A percentile compares a stretch with the other conserved stretches of the same genome.
Evolutionary conservation across 2,113 vertebrate species (phyloP).

Genomic region (Turnix velox): DNA sequence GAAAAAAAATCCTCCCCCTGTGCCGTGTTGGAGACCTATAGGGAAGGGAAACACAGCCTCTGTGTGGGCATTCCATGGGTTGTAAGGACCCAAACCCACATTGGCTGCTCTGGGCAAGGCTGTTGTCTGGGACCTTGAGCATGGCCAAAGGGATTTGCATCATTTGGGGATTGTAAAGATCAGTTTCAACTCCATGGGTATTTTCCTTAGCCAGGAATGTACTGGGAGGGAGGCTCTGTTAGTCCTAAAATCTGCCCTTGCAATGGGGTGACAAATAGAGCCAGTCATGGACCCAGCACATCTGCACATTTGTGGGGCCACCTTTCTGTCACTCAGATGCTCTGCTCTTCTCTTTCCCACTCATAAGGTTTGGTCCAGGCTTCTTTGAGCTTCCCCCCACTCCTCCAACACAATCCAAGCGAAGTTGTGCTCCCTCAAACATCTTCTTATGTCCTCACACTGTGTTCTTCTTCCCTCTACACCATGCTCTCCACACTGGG

Average conservation of each 20-base stretch:
- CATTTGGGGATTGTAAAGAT: not conserved
- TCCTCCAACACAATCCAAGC: not conserved
- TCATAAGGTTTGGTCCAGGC: not conserved
- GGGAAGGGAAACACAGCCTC: not conserved
- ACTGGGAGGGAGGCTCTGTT: not conserved
- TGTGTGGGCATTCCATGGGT: accelerated
- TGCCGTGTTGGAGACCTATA: not conserved
- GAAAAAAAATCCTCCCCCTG: not conserved
- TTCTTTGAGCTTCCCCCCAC: not conserved
- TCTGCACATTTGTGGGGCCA: not conserved
- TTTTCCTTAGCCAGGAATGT: not conserved
- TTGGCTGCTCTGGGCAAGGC: not conserved
- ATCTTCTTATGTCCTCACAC: not conserved
- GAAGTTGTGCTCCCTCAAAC: not conserved
- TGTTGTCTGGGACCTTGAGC: not conserved
- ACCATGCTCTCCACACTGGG: not conserved
- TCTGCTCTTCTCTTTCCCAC: not conserved
- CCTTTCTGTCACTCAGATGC: not conserved
- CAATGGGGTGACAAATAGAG: not conserved
- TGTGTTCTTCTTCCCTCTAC: accelerated
- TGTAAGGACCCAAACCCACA: not conserved
- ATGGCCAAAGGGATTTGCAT: not conserved
- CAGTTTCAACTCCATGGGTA: not conserved
- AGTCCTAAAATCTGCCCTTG: not conserved
- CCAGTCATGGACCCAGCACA: accelerated